Percentiles rank a stretch among this genome's conserved stretches.
Evolutionary conservation across 1,140 invertebrate species (phyloP).

Genomic region (Rhagoletis pomonella): DNA sequence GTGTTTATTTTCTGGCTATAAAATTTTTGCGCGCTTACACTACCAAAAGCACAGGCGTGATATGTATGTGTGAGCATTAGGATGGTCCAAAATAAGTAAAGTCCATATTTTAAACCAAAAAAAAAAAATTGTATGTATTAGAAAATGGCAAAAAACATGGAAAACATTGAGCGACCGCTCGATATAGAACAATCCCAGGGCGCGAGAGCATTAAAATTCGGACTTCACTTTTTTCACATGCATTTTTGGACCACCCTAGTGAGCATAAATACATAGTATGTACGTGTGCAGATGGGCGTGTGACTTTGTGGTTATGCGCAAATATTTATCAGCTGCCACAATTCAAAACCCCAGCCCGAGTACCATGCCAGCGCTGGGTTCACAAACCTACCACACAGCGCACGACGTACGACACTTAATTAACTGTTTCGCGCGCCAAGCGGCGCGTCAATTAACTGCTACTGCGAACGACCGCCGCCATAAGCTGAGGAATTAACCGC

Average conservation of each 20-base stretch:
- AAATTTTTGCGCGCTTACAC: not conserved
- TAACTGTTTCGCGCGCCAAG: constrained; percentile 12
- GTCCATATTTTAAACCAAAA: no score
- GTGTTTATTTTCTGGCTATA: constrained; percentile 17
- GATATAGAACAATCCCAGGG: no score
- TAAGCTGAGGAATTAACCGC: not conserved
- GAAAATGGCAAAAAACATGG: no score
- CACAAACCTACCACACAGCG: not conserved
- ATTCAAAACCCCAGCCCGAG: not conserved
- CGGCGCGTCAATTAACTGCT: not conserved
- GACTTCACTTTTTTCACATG: not conserved
- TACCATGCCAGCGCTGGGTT: not conserved
- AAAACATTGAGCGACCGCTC: no score
- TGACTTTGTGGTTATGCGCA: not conserved
- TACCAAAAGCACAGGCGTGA: not conserved
- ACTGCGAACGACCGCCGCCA: not conserved
- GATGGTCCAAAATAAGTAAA: no score
- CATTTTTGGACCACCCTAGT: not conserved
- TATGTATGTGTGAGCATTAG: no score
- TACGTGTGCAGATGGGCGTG: not conserved
- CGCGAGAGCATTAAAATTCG: no score
- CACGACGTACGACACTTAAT: constrained; percentile 15
- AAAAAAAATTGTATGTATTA: no score
- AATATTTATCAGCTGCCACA: constrained; percentile 43
- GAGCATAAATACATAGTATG: no score